Evolutionary conservation across 2,888 invertebrate species (phyloP), one percentile per base, ranked within the genome.

Genomic region (Eristalis tenax): DNA sequence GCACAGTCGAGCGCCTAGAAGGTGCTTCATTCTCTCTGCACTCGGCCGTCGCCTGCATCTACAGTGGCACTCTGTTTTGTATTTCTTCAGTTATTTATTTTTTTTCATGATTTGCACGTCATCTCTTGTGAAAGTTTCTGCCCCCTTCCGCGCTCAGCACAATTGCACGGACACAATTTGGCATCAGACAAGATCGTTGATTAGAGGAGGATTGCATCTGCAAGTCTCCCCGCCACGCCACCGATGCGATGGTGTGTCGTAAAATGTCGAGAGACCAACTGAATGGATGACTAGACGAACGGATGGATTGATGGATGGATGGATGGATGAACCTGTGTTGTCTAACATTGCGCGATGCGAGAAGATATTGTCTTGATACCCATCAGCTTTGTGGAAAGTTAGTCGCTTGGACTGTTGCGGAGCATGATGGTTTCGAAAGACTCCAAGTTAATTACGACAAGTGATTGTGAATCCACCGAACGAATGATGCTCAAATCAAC

Each of bases 271-370:
- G 50, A 50, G 50, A 18, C n/a, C 50, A n/a, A 50, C 28, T 28
- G 43, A n/a, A 61, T 71, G 63, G 43, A 22, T 23, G 18, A 32
- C 32, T 32, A 32, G 32, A 32, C 32, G 32, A 5, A 32, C 4
- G 5, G 32, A 32, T 32, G 32, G 32, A 32, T 32, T 1, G 32
- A 32, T 32, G 32, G 32, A 32, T 28, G 32, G 10, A 61, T 71
- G 63, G 43, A 22, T 23, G 26, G 61, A 71, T 61, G 73, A 43
- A 64, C 50, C 64, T 28, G 61, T 40, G 28, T 64, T 71, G 35
- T n/a, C 43, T 3, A 23, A 56, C 32, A 13, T 8, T 23, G 18
- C n/a, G 35, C n/a, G 35, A 35, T 35, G 35, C 5, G 28, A 28
- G 28, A 26, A 15, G 61, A 22, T 26, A 23, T 50, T 50, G 32